Evolutionary conservation across 2,888 invertebrate genomes (phyloP), one percentile per base, ranked within the genome.

Genomic region (Himalopsyche tibetana): DNA sequence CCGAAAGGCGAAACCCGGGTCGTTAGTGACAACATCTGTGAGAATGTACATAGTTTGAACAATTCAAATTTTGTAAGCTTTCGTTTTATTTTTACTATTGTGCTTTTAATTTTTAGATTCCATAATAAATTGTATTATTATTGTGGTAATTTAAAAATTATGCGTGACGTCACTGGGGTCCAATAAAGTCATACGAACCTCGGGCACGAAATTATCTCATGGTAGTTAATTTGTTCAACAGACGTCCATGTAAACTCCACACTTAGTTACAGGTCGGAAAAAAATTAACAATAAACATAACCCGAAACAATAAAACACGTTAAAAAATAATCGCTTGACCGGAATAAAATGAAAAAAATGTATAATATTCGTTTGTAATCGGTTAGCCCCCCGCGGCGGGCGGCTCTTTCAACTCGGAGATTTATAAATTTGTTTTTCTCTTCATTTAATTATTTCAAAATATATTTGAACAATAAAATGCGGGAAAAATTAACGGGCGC

Each of bases 371-470:
- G 55, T 85, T 83, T 86, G 88, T 87, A 86, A 87, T 87, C 88
- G 88, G 85, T 87, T 87, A 87, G 83, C 87, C 87, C 88, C 88
- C 88, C 86, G 88, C 84, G 86, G 88, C 85, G 82, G 80, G 85
- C 88, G 87, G 87, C 85, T 81, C 88, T 88, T 87, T 88, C 85
- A 55, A 63, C 79, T 42, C 38, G 40, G 81, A 63, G 85, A 88
- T 85, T 87, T 88, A 88, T 87, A 88, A 84, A 87, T 88, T 88
- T 87, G 87, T 86, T 87, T 88, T 87, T 88, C 82, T 85, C 85
- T 86, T 88, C 87, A 87, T 88, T 88, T 88, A 88, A 88, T 88
- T 88, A 88, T 84, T 84, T 84, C 86, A 88, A 88, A 88, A 88
- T 88, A 85, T 88, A 88, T 86, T 88, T 88, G 85, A 84, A 80